Conservation (phyloP, 92 coral and sea anemone species). For the Phenganax stokvisi region DNA sequence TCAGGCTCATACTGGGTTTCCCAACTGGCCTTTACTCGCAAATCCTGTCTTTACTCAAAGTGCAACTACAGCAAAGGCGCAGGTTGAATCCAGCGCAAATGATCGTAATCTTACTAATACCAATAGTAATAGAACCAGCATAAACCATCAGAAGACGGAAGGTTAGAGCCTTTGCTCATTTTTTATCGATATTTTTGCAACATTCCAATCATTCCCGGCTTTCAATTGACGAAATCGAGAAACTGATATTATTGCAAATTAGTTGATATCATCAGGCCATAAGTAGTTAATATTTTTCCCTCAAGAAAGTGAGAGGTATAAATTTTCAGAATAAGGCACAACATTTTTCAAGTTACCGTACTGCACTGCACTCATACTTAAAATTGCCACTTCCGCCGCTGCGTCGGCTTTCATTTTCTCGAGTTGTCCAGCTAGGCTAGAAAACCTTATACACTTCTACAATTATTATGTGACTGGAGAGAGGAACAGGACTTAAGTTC, state of each 20-base stretch:
- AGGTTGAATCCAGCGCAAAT: not conserved
- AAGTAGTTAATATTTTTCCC: too few relatives aligned
- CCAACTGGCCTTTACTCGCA: conserved; percentile 28
- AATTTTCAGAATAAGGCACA: too few relatives aligned
- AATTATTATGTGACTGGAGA: too few relatives aligned
- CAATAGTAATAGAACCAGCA: not conserved
- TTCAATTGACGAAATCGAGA: too few relatives aligned
- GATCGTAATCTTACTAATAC: conserved; percentile 8
- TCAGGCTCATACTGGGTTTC: conserved; percentile 2
- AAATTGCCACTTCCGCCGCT: too few relatives aligned
- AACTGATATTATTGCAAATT: too few relatives aligned
- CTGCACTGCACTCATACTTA: not conserved
- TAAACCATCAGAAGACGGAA: conserved; percentile 12
- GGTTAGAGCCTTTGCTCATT: not conserved
- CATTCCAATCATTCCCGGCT: not conserved
- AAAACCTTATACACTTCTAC: too few relatives aligned
- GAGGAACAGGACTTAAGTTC: too few relatives aligned
- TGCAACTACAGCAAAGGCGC: not conserved
- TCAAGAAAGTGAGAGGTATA: too few relatives aligned
- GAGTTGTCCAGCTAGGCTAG: too few relatives aligned
- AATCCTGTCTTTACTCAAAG: conserved; percentile 25
- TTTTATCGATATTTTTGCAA: not conserved
- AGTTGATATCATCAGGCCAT: too few relatives aligned
- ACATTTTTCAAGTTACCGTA: not conserved
- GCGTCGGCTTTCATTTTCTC: too few relatives aligned